Evolutionary conservation across 2,888 invertebrate species (phyloP), one percentile per base, ranked within the genome.

Genomic region (Schizaphis graminum): DNA sequence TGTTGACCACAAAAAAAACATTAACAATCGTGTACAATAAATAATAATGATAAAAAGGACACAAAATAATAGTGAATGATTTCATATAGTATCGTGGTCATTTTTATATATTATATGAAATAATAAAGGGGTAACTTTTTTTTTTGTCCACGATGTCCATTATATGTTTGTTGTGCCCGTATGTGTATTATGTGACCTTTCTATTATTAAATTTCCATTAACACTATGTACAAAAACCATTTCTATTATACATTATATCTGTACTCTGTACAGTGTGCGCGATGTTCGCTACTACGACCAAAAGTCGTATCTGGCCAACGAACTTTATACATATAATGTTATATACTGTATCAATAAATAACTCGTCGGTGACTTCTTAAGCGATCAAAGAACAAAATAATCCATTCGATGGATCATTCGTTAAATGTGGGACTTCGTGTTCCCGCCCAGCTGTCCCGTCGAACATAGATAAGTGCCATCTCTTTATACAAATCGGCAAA

Each of bases 341-440:
- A 77, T 77, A 35, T 77, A 56, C 91, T 44, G 35, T 77, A 61
- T 41, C 88, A 24, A 92, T 92, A 92, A 92, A 92, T 88, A 92
- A 88, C 67, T 49, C 67, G 67, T 41, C 67, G 67, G 67, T 53
- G 88, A 88, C 92, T 88, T 88, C 88, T 88, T 92, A 88, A 92
- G 88, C 88, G 67, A 67, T 92, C 67, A 61, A 88, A 77, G 92
- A 92, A 67, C 92, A 67, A 88, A 92, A 92, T 92, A 92, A 92
- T 92, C 67, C 88, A 28, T 92, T 88, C 92, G 92, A 88, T 53
- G 92, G 92, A 92, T 92, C 92, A 87, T 92, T 92, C 92, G 87
- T 61, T 92, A 67, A 92, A 92, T 92, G 44, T 47, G 61, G 35
- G 61, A 92, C 35, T n/a, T 35, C 1, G 53, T 44, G 85, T 47